Percentiles rank a stretch among this genome's conserved stretches.
Evolutionary conservation across 2,113 vertebrate species (phyloP).

Genomic region (Atlantisia rogersi): DNA sequence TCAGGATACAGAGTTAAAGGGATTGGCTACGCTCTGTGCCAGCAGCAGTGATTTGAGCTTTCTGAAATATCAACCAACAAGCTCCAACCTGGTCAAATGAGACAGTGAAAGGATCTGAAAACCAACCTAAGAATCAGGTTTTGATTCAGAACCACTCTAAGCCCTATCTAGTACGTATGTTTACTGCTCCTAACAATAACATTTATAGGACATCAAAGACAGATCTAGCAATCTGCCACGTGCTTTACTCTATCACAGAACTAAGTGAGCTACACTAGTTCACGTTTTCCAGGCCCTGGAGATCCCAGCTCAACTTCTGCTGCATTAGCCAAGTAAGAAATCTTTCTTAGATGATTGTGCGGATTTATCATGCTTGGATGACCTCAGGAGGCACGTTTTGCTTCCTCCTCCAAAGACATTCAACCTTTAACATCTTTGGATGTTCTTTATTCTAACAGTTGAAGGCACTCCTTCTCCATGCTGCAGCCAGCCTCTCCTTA

Average conservation of each 20-base stretch:
- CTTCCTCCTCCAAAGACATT: conserved; percentile 13
- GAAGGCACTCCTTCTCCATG: background rate
- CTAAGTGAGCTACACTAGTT: background rate
- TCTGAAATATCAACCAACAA: background rate
- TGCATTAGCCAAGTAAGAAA: background rate
- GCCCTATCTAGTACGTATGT: background rate
- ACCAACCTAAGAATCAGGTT: background rate
- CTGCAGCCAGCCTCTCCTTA: background rate
- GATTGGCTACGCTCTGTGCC: background rate
- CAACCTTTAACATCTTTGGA: conserved; percentile 27
- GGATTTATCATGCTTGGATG: conserved; percentile 18
- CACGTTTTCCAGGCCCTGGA: background rate
- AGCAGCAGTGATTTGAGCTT: background rate
- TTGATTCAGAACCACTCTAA: background rate
- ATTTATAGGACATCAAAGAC: background rate
- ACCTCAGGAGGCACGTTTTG: conserved; percentile 13
- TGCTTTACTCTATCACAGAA: background rate
- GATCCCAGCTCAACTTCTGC: background rate
- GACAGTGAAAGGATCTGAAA: background rate
- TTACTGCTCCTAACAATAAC: background rate
- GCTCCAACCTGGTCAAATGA: background rate
- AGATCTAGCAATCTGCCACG: background rate
- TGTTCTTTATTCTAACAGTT: conserved; percentile 7
- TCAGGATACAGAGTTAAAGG: background rate
- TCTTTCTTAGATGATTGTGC: background rate